phyloP scores from a whole-genome alignment of 1,140 invertebrate species.

The Dermatophagoides farinae region DNA sequence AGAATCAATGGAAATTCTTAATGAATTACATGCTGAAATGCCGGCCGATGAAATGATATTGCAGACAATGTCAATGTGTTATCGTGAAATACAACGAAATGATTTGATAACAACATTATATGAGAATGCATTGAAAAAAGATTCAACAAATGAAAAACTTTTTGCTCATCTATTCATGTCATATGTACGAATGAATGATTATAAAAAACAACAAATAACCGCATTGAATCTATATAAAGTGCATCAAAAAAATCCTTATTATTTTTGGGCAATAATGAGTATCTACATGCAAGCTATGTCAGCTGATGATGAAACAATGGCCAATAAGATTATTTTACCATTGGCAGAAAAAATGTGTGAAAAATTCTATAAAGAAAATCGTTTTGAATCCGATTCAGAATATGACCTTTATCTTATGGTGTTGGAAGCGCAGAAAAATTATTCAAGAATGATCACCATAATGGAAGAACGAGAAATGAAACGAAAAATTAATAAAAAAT shows the following conservation, averaged over 20 bases:
- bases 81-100: constrained; percentile 67
- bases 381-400: constrained; percentile 80
- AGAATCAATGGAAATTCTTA: constrained; percentile 51
- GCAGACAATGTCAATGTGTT: constrained; percentile 89
- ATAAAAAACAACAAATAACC: constrained; percentile 68
- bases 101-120: constrained; percentile 62
- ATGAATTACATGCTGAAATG: constrained; percentile 51
- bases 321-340: constrained; percentile 42
- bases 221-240: constrained; percentile 74
- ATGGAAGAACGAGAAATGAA: constrained; percentile 47
- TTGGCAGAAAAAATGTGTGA: constrained; percentile 58
- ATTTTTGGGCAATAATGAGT: constrained; percentile 93
- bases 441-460: constrained; percentile 54
- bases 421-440: constrained; percentile 57
- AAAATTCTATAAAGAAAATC: constrained; percentile 67
- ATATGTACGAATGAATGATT: constrained; percentile 69
- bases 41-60: constrained; percentile 76
- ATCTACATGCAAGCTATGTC: constrained; percentile 52
- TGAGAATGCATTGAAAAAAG: constrained; percentile 60
- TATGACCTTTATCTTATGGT: constrained; percentile 76
- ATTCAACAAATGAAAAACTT: constrained; percentile 72
- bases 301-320: constrained; percentile 22
- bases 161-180: constrained; percentile 86
- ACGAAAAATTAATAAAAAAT: not conserved
- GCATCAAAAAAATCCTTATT: constrained; percentile 82